Evolutionary conservation across 30 jellyfish, hydroid and myxozoan species (phyloP), one percentile per base, ranked within the genome.

Genomic region (Aurelia coerulea): DNA sequence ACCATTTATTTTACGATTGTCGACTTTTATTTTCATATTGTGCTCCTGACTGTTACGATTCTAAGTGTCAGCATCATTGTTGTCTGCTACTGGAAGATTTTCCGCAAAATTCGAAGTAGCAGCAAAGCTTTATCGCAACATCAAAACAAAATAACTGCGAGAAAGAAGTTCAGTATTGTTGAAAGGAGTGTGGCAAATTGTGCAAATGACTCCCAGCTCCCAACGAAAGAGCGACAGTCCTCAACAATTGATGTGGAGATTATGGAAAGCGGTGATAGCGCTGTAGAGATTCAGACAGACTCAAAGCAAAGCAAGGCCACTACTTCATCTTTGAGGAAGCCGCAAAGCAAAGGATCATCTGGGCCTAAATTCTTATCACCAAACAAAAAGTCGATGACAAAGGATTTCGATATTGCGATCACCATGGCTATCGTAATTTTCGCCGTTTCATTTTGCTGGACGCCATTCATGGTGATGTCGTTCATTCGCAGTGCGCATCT

Each of bases 391-490:
- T 13, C n/a, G 11, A 3, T 75, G 63, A 73, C 42, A 33, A 51
- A 50, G 72, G 42, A 75, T 14, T 35, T 31, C 37, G 74, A 58
- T 12, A 18, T 75, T 14, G 86, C 86, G 5, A 58, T 37, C 8
- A 53, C 86, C 9, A 35, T 75, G 56, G 63, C 65, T 19, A 32
- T 50, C n/a, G 58, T 75, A 4, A 58, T 75, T n/a, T 10, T 75
- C 56, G 73, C 86, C 5, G 70, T 50, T 12, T 37, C 58, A 5
- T 12, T 50, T 46, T 17, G 86, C 73, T 75, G 86, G 86, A 13
- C 65, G 9, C 86, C 86, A 5, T 75, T 75, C 42, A 35, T 75
- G 56, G 49, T 58, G 17, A 31, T 75, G 7, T 51, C 65, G 5
- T 51, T 54, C 13, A 10, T 65, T 13, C 76, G 76, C 9, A 65